These are phyloP conservation scores for Sanderia malayensis DNA, from an alignment of 30 jellyfish, hydroid and myxozoan genomes.

Conservation along the genomic window DNA sequence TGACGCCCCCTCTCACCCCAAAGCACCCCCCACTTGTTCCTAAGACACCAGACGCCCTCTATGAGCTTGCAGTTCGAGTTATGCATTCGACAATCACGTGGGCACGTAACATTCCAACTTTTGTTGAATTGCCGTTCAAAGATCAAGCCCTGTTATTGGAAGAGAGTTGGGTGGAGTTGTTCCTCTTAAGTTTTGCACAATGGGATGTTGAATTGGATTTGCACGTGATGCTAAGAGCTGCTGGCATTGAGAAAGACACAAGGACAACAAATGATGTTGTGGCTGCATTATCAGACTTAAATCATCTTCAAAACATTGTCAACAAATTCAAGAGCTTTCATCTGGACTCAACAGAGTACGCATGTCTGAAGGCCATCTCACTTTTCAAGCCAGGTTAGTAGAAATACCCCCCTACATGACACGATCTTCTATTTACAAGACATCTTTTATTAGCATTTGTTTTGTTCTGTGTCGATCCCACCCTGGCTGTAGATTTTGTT, in stretches of 20 bases:
- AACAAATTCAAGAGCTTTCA: conserved; percentile 49
- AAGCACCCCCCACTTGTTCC: conserved; percentile 66
- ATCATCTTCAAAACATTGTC: conserved; percentile 56
- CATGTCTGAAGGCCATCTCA: conserved; percentile 74
- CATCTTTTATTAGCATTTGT: too few relatives aligned
- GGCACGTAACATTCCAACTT: conserved; percentile 88
- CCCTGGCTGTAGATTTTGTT: too few relatives aligned
- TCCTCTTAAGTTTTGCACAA: conserved; percentile 66
- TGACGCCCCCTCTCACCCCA: conserved; percentile 66
- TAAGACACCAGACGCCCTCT: conserved; percentile 65
- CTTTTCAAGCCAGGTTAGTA: conserved; percentile 72
- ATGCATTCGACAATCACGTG: conserved; percentile 66
- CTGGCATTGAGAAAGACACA: conserved; percentile 39
- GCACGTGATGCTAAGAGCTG: conserved; percentile 54
- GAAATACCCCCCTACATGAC: too few relatives aligned
- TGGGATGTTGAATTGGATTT: conserved; percentile 67
- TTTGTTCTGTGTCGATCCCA: too few relatives aligned
- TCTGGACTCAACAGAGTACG: conserved; percentile 74
- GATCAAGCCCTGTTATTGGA: conserved; percentile 78
- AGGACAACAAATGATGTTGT: conserved; percentile 38
- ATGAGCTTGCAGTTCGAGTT: conserved; percentile 58
- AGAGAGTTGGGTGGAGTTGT: conserved; percentile 83
- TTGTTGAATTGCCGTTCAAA: conserved; percentile 74
- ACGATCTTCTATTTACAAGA: too few relatives aligned
- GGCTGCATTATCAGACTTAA: conserved; percentile 56